phyloP scores from a whole-genome alignment of 2,797 vertebrate genomes.

The Pangasius sanitwongsei region DNA sequence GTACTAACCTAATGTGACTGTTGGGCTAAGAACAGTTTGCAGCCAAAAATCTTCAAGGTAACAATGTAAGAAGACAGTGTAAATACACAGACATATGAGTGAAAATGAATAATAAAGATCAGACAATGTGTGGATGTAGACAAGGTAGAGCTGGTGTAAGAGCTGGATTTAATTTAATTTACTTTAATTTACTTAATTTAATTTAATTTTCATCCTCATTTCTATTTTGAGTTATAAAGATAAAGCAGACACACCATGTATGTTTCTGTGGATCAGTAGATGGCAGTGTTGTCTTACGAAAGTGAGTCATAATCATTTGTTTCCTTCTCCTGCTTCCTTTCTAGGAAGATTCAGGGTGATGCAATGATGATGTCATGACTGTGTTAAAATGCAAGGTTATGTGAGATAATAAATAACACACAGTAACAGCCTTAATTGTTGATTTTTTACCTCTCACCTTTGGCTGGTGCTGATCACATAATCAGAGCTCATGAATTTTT shows the following conservation, averaged over 20 bases:
- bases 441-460: neutral
- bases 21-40: neutral
- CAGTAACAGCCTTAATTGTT: neutral
- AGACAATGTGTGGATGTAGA: neutral
- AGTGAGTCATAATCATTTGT: neutral
- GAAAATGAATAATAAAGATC: neutral
- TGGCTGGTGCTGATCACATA: neutral
- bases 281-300: conserved; percentile 59
- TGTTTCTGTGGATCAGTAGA: conserved; percentile 53
- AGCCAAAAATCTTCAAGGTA: neutral
- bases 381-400: neutral
- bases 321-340: neutral
- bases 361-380: conserved; percentile 2
- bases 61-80: neutral
- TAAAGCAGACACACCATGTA: neutral
- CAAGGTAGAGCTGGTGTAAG: neutral
- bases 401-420: neutral
- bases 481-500: neutral
- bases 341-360: neutral
- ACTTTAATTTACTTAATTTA: neutral
- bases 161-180: neutral
- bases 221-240: neutral
- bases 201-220: neutral
- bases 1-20: neutral
- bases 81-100: neutral